phyloP scores from a whole-genome alignment of 2,797 vertebrate genomes.

The Distichodus sexfasciatus region DNA sequence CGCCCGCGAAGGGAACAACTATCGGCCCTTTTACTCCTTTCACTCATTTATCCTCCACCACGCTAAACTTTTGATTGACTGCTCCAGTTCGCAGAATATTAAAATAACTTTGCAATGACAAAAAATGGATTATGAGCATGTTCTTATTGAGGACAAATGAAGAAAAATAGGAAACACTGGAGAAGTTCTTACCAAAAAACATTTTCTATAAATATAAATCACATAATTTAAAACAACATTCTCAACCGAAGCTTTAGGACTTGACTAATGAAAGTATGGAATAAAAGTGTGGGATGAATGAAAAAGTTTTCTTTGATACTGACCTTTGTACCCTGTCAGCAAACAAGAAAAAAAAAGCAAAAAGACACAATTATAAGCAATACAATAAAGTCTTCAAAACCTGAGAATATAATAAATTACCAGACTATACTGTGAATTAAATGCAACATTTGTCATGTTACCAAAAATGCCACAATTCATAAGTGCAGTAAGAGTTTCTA shows the following conservation, averaged over 20 bases:
- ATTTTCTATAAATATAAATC: too few species aligned
- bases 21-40: neutral
- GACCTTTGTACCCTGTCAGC: slow-evolving; percentile 95
- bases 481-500: neutral
- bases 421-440: neutral
- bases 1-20: too few species aligned
- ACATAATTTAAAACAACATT: too few species aligned
- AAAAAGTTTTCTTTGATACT: slow-evolving; percentile 87
- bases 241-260: too few species aligned
- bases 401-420: neutral
- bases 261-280: too few species aligned
- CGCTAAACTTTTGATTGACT: neutral
- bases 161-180: neutral
- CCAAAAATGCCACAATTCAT: too few species aligned
- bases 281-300: too few species aligned
- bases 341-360: slow-evolving; percentile 39
- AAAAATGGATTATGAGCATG: neutral
- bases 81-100: neutral
- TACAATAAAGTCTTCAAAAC: neutral
- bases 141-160: neutral
- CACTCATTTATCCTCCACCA: neutral
- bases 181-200: too few species aligned
- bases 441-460: too few species aligned
- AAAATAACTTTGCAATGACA: neutral
- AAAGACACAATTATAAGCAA: neutral